These are phyloP conservation scores for Enteromius fasciolatus DNA, from an alignment of 2,797 vertebrate genomes.

Conservation along the genomic window DNA sequence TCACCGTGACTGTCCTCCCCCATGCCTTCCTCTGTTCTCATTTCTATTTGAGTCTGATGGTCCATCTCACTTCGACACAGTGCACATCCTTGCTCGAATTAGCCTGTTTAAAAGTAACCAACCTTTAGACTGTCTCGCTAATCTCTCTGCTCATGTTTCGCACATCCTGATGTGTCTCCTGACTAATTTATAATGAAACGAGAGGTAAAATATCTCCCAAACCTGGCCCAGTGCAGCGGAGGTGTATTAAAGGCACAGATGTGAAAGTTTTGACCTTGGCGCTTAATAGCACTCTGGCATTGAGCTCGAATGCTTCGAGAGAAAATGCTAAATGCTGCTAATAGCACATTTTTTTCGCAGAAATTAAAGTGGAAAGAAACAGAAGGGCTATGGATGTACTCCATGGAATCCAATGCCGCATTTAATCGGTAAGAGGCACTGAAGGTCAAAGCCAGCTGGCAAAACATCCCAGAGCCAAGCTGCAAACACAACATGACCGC, in stretches of 20 bases:
- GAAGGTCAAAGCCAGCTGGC: slow-evolving; percentile 44
- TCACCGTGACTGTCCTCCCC: slow-evolving; percentile 58
- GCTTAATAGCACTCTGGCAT: background rate
- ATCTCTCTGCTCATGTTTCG: slow-evolving; percentile 58
- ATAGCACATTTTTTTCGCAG: background rate
- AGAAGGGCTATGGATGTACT: background rate
- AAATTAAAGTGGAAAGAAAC: background rate
- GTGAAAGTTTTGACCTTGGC: background rate
- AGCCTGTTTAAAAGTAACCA: slow-evolving; percentile 75
- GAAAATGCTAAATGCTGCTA: slow-evolving; percentile 7
- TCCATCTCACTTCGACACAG: slow-evolving; percentile 70
- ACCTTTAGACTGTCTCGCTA: slow-evolving; percentile 65
- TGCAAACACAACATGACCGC: slow-evolving; percentile 27
- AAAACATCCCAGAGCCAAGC: slow-evolving; percentile 28
- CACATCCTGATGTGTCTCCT: slow-evolving; percentile 35
- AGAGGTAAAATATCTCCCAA: slow-evolving; percentile 35
- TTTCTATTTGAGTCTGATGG: slow-evolving; percentile 80
- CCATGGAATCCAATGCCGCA: slow-evolving; percentile 6
- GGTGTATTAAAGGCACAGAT: slow-evolving; percentile 11
- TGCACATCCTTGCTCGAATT: slow-evolving; percentile 73
- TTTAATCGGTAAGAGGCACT: slow-evolving; percentile 3
- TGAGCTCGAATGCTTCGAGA: background rate
- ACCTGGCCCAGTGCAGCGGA: background rate
- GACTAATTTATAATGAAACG: slow-evolving; percentile 37
- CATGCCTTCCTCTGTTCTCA: slow-evolving; percentile 70